Base-by-base conservation (phyloP, 2,113 vertebrate species). In the Seriola dumerili region DNA sequence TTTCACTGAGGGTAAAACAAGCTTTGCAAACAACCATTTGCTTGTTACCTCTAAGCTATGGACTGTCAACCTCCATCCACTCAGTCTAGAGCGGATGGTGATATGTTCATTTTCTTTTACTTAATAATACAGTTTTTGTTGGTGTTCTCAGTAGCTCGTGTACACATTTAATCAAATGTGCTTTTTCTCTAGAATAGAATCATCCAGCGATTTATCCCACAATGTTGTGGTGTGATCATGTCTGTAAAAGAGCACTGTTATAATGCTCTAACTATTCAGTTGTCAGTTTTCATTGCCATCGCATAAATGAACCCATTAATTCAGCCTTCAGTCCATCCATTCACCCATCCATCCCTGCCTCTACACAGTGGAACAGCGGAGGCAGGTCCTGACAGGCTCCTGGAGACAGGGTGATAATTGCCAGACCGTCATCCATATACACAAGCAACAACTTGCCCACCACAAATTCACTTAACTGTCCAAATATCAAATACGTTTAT, bases 401-500 rank as follows among this genome's bases (percentile, higher is more conserved):
- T 84, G 70, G 91, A 62, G 74, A 87, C 92, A 93, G 94, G 94
- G 97, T 97, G 97, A 97, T 99, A 99, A 99, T 99, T 98, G 97
- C 86, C 95, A 96, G 96, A 96, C 96, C 96, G 96, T 96, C 97
- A 97, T 97, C 96, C 95, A 91, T 85, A 93, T 70, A 79, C 93
- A 90, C 97, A 92, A 95, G 98, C 95, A 96, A 90, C 89, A 92
- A 96, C 98, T 96, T 97, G 98, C 95, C 96, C 92, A 90, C 92
- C 91, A 93, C 95, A 97, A 97, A 97, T 96, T 96, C 94, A 95
- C 95, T 96, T 96, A 97, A 96, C 96, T 96, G 95, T 94, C 95
- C 95, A 94, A 96, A 96, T 97, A 96, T 89, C 93, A 86, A 96
- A 96, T 96, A 95, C 21, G 21, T 82, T 85, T 76, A 77, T 40